A percentile compares a stretch with the other conserved stretches of the same genome.
phyloP scores from a whole-genome alignment of 2,113 vertebrate genomes.

The Nothocercus julius region DNA sequence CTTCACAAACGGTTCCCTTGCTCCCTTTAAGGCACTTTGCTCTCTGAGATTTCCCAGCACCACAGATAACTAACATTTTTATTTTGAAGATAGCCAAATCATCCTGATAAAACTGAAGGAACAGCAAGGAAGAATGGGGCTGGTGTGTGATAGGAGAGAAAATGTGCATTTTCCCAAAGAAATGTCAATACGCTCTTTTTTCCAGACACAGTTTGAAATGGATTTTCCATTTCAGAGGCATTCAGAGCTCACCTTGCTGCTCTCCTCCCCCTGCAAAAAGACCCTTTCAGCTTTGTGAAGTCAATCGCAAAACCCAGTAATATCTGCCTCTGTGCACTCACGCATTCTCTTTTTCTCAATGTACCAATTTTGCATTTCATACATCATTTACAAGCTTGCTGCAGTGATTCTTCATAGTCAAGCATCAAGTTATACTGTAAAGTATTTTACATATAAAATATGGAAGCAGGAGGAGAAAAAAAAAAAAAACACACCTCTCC shows the following conservation, averaged over 20 bases:
- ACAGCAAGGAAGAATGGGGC: background rate
- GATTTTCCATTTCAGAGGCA: background rate
- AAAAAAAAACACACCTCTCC: background rate
- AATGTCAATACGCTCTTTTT: background rate
- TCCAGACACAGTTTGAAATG: background rate
- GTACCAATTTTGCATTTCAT: background rate
- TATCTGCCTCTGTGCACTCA: background rate
- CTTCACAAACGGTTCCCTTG: background rate
- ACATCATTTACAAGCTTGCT: slow-evolving; percentile 23
- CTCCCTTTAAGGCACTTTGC: background rate
- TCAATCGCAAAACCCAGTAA: background rate
- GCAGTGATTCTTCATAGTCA: background rate
- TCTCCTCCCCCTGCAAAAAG: background rate
- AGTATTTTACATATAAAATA: background rate
- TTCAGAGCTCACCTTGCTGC: background rate
- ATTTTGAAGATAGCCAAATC: background rate
- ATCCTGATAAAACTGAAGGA: background rate
- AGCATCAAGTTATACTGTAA: background rate
- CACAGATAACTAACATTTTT: background rate
- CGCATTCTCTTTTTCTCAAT: background rate
- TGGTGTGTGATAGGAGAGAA: background rate
- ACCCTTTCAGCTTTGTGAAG: background rate
- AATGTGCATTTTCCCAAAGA: background rate
- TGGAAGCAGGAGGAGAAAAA: background rate
- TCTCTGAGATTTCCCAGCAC: background rate